phyloP scores from a whole-genome alignment of 2,113 vertebrate genomes.

The Phalacrocorax aristotelis region DNA sequence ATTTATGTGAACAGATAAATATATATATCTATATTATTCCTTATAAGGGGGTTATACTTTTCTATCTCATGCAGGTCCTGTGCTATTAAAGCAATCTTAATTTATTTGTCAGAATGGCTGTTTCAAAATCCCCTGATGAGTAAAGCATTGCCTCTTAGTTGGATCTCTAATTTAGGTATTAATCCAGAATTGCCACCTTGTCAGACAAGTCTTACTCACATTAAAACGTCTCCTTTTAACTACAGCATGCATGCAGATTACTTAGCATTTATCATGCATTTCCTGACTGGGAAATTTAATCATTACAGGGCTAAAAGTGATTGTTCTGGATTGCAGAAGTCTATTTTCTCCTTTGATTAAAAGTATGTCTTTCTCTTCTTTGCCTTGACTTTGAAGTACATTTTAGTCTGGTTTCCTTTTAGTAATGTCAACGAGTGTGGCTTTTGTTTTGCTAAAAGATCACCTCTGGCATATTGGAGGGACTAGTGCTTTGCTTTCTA shows the following conservation, averaged over 20 bases:
- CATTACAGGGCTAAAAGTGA: neutral
- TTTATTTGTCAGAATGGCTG: neutral
- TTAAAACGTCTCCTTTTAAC: neutral
- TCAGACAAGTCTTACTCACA: neutral
- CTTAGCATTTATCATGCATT: neutral
- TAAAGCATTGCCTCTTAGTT: neutral
- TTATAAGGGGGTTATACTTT: neutral
- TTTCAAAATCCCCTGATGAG: neutral
- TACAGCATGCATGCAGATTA: neutral
- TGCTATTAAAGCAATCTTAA: neutral
- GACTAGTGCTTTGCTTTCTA: neutral
- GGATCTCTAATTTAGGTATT: neutral
- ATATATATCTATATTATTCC: neutral
- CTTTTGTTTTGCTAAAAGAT: neutral
- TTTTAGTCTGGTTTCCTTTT: neutral
- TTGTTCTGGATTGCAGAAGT: slow-evolving; percentile 1
- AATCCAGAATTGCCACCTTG: neutral
- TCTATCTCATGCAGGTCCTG: neutral
- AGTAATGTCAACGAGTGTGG: neutral
- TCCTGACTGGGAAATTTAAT: neutral
- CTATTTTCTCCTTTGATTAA: neutral
- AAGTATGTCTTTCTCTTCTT: neutral
- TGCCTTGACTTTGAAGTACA: neutral
- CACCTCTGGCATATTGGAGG: neutral
- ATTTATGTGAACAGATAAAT: neutral